Base-by-base conservation (phyloP, 2,888 invertebrate species). In the Arrhopalites spinosus region DNA sequence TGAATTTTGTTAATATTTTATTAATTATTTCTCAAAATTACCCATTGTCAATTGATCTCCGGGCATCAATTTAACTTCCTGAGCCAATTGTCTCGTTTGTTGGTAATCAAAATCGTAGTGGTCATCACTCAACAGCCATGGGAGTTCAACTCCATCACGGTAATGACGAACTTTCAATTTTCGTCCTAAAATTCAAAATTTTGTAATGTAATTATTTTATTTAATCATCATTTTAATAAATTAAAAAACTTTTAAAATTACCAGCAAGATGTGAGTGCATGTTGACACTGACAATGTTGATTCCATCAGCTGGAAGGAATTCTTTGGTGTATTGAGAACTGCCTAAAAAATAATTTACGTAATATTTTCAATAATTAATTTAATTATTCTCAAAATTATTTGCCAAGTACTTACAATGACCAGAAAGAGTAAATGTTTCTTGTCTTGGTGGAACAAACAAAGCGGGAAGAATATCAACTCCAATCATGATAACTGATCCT, bases 361-460 rank as follows among this genome's bases (percentile, higher is more conserved):
- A n/a, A n/a, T n/a, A n/a, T n/a, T n/a, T n/a, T n/a, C n/a, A n/a
- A n/a, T n/a, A n/a, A n/a, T n/a, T n/a, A n/a, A n/a, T n/a, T n/a
- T n/a, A n/a, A n/a, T n/a, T n/a, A n/a, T n/a, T n/a, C n/a, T n/a
- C n/a, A n/a, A n/a, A n/a, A n/a, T n/a, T n/a, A n/a, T n/a, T n/a
- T n/a, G n/a, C n/a, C n/a, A n/a, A n/a, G n/a, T 11, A 36, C 36
- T 36, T 92, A 85, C 95, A 95, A 74, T 93, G 93, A 1, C 94
- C 94, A 0, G 92, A 91, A 23, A 93, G 92, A 43, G 90, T 89
- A 85, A 93, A 95, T 71, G 90, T 88, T 64, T 88, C 88, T 84
- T 94, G 93, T 72, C 89, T 88, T 0, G 95, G 95, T 1, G 95
- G 95, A 25, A 95, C 90, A 64, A 95, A 89, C 85, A 94, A 93